Base-by-base conservation (phyloP, 2,888 invertebrate species). In the Incurvaria masculella region DNA sequence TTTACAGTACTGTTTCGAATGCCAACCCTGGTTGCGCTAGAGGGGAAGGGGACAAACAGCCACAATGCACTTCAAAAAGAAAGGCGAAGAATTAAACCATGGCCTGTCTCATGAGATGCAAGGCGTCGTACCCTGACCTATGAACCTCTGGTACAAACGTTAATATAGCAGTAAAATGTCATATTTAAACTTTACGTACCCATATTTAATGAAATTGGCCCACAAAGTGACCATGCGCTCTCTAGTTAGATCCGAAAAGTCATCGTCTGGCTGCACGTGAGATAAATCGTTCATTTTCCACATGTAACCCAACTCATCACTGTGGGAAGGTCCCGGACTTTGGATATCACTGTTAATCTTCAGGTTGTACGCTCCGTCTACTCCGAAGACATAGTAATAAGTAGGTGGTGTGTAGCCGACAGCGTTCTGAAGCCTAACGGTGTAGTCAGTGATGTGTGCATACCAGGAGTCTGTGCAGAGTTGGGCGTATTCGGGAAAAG, bases 391-490 rank as follows among this genome's bases (percentile, higher is more conserved):
- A 41, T 52, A 52, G 40, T 52, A 52, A 44, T 46, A 52, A 8
- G 42, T 42, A 16, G 23, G 42, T 11, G 40, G 11, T 8, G 19
- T 42, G 20, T 49, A 43, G 10, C 39, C 27, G 16, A 20, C 26
- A 17, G 10, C 11, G 2, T 16, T 8, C 17, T 47, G 43, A 4
- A 47, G 20, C n/a, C 49, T 40, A 11, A 51, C 16, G 17, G 40
- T 17, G 21, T 51, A 51, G 41, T 51, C 51, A 2, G 49, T 49
- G n/a, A 49, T 47, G 44, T 51, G 49, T 8, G 42, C 47, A 21
- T 49, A 51, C 51, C 49, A 49, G n/a, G 49, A 47, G 23, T 51
- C 51, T 23, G 39, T 48, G 21, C 49, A 47, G 18, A 51, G 20
- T 14, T 51, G 14, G 14, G 46, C 38, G 21, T 51, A 51, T 46